Evolutionary conservation across 2,113 vertebrate genomes (phyloP).

Genomic region (Myotis yumanensis): DNA sequence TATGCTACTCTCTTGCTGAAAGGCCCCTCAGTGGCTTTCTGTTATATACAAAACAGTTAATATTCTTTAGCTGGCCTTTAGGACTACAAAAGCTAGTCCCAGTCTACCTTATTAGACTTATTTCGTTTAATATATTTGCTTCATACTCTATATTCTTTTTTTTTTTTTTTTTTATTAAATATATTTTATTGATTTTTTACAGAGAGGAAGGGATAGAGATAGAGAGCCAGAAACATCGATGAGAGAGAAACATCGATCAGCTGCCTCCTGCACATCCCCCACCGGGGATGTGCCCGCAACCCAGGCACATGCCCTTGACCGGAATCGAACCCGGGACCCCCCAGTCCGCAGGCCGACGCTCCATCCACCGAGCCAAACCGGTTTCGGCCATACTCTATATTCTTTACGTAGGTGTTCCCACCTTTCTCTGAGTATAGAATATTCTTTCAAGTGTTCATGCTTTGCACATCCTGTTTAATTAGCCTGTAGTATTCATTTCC

Average conservation of each 20-base stretch:
- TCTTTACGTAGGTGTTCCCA: background rate
- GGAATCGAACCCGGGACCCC: too few relatives aligned
- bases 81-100: background rate
- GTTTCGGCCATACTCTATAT: background rate
- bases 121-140: conserved; percentile 7
- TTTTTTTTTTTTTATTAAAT: too few relatives aligned
- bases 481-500: background rate
- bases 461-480: background rate
- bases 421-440: background rate
- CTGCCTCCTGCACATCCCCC: too few relatives aligned
- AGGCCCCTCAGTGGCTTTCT: background rate
- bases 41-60: background rate
- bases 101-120: background rate
- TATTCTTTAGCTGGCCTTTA: background rate
- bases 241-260: too few relatives aligned
- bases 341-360: too few relatives aligned
- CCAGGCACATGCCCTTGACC: too few relatives aligned
- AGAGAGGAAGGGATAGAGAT: too few relatives aligned
- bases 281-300: too few relatives aligned
- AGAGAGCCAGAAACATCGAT: too few relatives aligned
- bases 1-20: background rate
- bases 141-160: background rate
- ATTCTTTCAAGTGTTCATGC: conserved; percentile 15
- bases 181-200: too few relatives aligned
- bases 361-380: too few relatives aligned